Conservation (phyloP, 2,797 vertebrate species). For the Aeoliscus strigatus region DNA sequence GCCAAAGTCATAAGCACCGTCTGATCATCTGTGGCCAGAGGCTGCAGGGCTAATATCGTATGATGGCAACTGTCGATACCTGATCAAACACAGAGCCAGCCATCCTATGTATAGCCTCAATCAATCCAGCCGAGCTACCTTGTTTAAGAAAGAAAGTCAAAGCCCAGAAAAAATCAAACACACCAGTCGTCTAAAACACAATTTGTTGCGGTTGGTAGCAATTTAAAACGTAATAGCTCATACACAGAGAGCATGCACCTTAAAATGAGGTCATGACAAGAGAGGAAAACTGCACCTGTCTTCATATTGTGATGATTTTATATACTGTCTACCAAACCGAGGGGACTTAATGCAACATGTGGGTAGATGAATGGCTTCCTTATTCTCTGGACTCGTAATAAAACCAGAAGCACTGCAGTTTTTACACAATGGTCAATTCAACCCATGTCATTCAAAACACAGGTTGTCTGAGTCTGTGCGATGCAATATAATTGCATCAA, state of each 20-base stretch:
- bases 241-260: conserved; percentile 16
- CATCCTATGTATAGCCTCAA: conserved; percentile 49
- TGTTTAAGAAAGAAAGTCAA: conserved; percentile 40
- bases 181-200: conserved; percentile 3
- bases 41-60: conserved; percentile 38
- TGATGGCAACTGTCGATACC: conserved; percentile 56
- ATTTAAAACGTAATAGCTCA: too few relatives aligned
- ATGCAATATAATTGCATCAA: background rate
- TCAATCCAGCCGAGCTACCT: conserved; percentile 45
- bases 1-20: conserved; percentile 34
- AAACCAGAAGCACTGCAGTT: background rate
- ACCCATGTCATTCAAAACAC: too few relatives aligned
- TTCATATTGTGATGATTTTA: conserved; percentile 72
- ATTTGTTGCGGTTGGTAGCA: conserved; percentile 1
- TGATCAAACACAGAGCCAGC: conserved; percentile 48
- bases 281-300: conserved; percentile 65
- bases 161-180: conserved; percentile 59
- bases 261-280: conserved; percentile 53
- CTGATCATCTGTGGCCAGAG: conserved; percentile 44
- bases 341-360: too few relatives aligned
- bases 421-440: too few relatives aligned
- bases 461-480: too few relatives aligned
- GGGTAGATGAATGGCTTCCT: too few relatives aligned
- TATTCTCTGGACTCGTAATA: too few relatives aligned
- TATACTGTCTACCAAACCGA: conserved; percentile 80